These are phyloP conservation scores for Odontophorus gujanensis DNA, from an alignment of 2,113 vertebrate species.

Conservation along the genomic window DNA sequence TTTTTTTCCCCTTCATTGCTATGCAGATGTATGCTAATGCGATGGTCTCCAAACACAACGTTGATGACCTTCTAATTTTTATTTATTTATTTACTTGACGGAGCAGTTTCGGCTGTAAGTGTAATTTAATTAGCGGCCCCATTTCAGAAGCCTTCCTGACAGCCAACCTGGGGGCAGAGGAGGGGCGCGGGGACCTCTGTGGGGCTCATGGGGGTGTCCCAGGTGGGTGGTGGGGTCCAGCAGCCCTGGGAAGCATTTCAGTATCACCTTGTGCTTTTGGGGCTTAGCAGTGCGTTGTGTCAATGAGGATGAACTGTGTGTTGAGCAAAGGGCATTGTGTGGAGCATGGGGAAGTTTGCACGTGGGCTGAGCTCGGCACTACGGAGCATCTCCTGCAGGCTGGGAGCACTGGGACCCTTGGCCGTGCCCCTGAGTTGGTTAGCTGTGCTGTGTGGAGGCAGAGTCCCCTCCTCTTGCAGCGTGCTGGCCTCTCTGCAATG, in stretches of 20 bases:
- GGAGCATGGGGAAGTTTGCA: neutral
- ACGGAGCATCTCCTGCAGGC: neutral
- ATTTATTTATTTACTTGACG: conserved; percentile 73
- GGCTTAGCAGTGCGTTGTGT: fast-evolving
- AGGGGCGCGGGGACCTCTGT: neutral
- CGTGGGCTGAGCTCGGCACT: neutral
- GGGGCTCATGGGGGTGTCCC: neutral
- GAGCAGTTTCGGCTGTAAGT: conserved; percentile 41
- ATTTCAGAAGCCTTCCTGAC: neutral
- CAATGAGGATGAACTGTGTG: neutral
- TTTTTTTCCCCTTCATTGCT: conserved; percentile 25
- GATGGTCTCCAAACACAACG: conserved; percentile 51
- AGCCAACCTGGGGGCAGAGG: neutral
- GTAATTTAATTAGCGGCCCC: conserved; percentile 50
- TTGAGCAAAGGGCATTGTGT: fast-evolving
- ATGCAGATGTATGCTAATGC: conserved; percentile 75
- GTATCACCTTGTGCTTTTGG: fast-evolving
- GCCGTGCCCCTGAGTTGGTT: fast-evolving
- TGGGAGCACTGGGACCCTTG: neutral
- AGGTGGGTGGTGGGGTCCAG: neutral
- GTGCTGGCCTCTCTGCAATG: neutral
- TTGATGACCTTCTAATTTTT: conserved; percentile 75
- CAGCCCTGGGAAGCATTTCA: neutral
- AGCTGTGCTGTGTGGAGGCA: neutral
- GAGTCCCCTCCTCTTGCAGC: no score